Conservation (phyloP, 2,888 invertebrate genomes). For the Thera britannica region DNA sequence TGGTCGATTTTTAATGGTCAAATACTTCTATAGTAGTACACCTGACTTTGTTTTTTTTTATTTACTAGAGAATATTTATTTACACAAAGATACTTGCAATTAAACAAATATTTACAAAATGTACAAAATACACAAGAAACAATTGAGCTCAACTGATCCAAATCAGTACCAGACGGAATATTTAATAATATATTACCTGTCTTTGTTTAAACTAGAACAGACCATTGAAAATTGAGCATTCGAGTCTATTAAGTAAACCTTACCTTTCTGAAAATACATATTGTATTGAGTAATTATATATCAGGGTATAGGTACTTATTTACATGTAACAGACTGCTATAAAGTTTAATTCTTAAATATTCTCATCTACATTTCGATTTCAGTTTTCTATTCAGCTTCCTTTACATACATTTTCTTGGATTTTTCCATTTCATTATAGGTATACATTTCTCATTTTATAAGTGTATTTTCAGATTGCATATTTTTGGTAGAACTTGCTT, state of each 20-base stretch:
- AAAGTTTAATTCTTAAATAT: neutral
- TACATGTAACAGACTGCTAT: neutral
- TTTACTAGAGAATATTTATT: too few relatives aligned
- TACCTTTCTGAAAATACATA: neutral
- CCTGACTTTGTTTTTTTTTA: too few relatives aligned
- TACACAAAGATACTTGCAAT: too few relatives aligned
- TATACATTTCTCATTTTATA: constrained; percentile 3
- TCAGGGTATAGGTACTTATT: neutral
- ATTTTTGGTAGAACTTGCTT: constrained; percentile 16
- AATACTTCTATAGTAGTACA: neutral
- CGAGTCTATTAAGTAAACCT: constrained; percentile 13
- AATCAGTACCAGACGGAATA: too few relatives aligned
- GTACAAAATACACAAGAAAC: too few relatives aligned
- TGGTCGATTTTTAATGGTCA: constrained; percentile 24
- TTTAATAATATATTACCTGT: neutral
- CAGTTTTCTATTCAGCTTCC: neutral
- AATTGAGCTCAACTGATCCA: too few relatives aligned
- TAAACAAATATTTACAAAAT: too few relatives aligned
- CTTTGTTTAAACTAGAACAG: constrained; percentile 1
- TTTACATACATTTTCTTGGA: neutral
- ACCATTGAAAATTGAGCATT: constrained; percentile 25
- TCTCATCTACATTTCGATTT: neutral
- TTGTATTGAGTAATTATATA: neutral
- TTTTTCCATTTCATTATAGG: too few relatives aligned
- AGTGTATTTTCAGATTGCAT: neutral